Conservation (phyloP, 2,113 vertebrate species). For the Oreochromis niloticus region DNA sequence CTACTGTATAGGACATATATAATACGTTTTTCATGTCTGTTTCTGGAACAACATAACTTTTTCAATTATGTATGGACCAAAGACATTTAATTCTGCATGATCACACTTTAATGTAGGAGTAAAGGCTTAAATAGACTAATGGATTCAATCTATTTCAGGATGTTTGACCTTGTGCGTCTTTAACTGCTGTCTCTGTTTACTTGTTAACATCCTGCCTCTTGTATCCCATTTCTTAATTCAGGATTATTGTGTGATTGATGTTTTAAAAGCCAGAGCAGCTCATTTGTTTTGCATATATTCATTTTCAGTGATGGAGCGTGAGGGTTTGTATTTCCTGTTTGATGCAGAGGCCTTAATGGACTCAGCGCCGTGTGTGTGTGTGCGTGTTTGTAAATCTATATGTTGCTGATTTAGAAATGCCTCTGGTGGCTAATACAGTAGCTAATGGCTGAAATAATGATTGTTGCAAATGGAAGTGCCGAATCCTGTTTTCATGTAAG, state of each 20-base stretch:
- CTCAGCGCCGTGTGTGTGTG: background rate
- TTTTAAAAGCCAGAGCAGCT: slow-evolving; percentile 59
- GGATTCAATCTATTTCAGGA: background rate
- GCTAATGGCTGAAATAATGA: slow-evolving; percentile 67
- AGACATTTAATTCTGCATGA: background rate
- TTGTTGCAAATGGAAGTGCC: slow-evolving; percentile 55
- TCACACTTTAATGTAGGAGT: background rate
- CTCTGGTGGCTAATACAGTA: slow-evolving; percentile 56
- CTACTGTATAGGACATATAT: background rate
- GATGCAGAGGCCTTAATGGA: slow-evolving; percentile 50
- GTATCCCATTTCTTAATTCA: slow-evolving; percentile 30
- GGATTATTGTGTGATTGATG: slow-evolving; percentile 42
- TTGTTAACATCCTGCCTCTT: slow-evolving; percentile 19
- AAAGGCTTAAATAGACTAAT: background rate
- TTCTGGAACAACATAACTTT: background rate
- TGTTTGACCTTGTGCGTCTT: slow-evolving; percentile 25
- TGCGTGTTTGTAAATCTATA: slow-evolving; percentile 60
- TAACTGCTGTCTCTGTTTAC: slow-evolving; percentile 6
- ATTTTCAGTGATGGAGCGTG: slow-evolving; percentile 51
- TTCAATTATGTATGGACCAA: background rate
- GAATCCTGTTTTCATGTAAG: slow-evolving; percentile 22
- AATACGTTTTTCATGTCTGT: background rate
- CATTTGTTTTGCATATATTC: slow-evolving; percentile 67
- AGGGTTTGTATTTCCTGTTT: slow-evolving; percentile 60
- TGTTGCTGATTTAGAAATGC: slow-evolving; percentile 57